Base-by-base conservation (phyloP, 1,140 invertebrate species). In the Nephila pilipes region DNA sequence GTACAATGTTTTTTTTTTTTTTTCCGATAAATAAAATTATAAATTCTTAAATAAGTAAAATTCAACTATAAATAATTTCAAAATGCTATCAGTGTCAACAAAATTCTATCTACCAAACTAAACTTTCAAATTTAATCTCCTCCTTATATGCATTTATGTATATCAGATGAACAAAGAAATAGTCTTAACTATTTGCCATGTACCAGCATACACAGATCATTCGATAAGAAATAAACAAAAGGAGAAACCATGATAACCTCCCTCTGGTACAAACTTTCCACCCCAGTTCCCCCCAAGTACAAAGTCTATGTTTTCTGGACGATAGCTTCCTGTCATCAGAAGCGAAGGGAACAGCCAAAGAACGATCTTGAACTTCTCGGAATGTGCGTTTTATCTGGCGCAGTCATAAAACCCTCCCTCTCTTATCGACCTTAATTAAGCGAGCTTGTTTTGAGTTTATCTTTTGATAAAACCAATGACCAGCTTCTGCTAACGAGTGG, bases 381-480 rank as follows among this genome's bases (percentile, higher is more conserved):
- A 75, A 75, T 75, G 69, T 29, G 69, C 6, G 25, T 75, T 18
- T 32, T 75, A 36, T 75, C 69, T 12, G 69, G n/a, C 2, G 0
- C 4, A 32, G 25, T 6, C 69, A 36, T 36, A 25, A 18, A 32
- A 32, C 69, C 29, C 69, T 32, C 16, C 69, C 69, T 5, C 29
- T 75, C 3, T 36, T 32, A 75, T 75, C 69, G 25, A 18, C 18
- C 69, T 75, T 75, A 75, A 75, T 75, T 75, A 75, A 75, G 69
- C 29, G 69, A 75, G 69, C 69, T 75, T 75, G 69, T 75, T 75
- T 75, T 6, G 69, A 75, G 69, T 75, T 75, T 75, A 75, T 75
- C 69, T 75, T 75, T 0, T 32, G 69, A 75, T 75, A 75, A 6
- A 60, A 29, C 25, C 14, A 75, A 36, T 75, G 69, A 29, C 29